Base-by-base conservation (phyloP, 1,140 invertebrate genomes). In the Phortica variegata region DNA sequence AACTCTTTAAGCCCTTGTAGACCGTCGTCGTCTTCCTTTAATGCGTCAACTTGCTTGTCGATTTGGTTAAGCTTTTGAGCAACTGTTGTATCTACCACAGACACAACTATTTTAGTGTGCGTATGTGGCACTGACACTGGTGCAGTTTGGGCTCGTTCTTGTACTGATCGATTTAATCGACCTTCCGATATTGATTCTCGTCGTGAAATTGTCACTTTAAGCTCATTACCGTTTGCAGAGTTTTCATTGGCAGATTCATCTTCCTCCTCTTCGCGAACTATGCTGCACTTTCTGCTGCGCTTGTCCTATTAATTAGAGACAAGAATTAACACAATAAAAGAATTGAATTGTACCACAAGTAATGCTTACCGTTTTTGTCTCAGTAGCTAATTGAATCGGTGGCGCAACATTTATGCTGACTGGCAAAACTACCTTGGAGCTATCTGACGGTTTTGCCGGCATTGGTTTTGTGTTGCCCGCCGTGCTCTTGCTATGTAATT, bases 191-290 rank as follows among this genome's bases (percentile, higher is more conserved):
- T 76, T 8, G 83, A 82, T 10, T 84, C 84, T 2, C 83, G 78
- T 13, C 84, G 77, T 7, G 61, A 49, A 33, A 47, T 23, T 12
- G 61, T 43, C 8, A 72, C 60, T 38, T 50, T 50, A 2, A 82
- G 75, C 46, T 81, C 82, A 54, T 81, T 82, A 3, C 61, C 63
- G 21, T 54, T 49, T 18, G 47, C 59, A 20, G 60, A 53, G 32
- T 56, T 47, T n/a, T 78, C 79, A 50, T 82, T 80, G 66, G 86
- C 85, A 6, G 70, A 73, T 71, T 87, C 86, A 59, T 88, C 87
- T 57, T 90, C 89, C 57, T 91, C 89, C 63, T 90, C 90, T 76
- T 91, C 90, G 56, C 86, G 86, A 6, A 93, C 91, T 58, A 93
- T 92, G 59, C 89, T 91, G 77, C 90, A 94, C 68, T 94, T 93